Evolutionary conservation across 2,888 invertebrate species (phyloP).

Genomic region (Mamestra brassicae): DNA sequence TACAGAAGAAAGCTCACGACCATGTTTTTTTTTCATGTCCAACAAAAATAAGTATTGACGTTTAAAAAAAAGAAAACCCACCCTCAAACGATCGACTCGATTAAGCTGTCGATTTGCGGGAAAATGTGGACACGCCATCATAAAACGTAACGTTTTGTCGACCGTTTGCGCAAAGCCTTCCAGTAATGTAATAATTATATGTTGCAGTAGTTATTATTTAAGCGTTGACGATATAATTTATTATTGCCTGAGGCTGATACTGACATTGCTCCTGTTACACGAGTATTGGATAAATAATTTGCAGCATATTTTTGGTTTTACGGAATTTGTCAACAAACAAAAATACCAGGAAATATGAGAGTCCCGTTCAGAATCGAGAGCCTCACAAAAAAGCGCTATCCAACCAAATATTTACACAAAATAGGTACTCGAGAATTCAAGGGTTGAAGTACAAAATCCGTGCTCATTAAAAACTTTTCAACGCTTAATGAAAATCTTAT

Average conservation of each 20-base stretch:
- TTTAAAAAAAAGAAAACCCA: constrained; percentile 25
- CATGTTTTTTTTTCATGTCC: constrained; percentile 7
- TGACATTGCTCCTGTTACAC: not conserved
- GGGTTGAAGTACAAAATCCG: constrained; percentile 81
- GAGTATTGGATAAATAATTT: constrained; percentile 3
- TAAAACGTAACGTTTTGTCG: constrained; percentile 47
- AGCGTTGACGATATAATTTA: constrained; percentile 16
- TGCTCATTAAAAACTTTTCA: constrained; percentile 89
- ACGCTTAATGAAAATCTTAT: constrained; percentile 90
- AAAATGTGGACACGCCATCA: constrained; percentile 51
- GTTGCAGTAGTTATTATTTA: constrained; percentile 8
- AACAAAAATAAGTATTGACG: constrained; percentile 2
- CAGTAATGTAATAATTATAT: constrained; percentile 42
- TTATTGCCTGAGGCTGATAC: not conserved
- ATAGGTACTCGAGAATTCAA: constrained; percentile 68
- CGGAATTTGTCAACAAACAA: not conserved
- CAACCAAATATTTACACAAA: constrained; percentile 61
- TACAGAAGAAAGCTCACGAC: too few relatives aligned
- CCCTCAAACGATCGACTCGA: constrained; percentile 37
- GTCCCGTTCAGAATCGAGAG: constrained; percentile 2
- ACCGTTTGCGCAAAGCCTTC: constrained; percentile 28
- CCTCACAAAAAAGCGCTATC: constrained; percentile 44
- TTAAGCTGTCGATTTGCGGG: constrained; percentile 52
- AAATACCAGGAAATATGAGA: constrained; percentile 1
- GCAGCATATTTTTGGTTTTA: not conserved